Conservation (phyloP, 2,113 vertebrate genomes). For the Pyxicephalus adspersus region DNA sequence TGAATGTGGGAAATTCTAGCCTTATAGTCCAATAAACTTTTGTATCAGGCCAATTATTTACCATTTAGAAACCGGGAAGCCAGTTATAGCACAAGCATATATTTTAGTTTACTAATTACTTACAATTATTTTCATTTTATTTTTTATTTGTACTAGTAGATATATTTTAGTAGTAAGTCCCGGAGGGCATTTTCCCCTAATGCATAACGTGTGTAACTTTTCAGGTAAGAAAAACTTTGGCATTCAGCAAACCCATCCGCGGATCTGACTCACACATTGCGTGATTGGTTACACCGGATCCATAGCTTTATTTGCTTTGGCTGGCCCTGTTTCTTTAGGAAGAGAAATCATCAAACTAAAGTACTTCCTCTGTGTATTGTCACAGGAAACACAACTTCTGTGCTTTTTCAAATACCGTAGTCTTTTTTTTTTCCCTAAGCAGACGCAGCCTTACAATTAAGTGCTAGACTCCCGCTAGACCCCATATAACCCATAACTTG, state of each 20-base stretch:
- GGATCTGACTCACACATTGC: conserved; percentile 33
- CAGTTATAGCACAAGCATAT: conserved; percentile 4
- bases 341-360: conserved; percentile 80
- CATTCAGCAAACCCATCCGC: conserved; percentile 17
- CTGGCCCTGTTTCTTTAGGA: conserved; percentile 77
- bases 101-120: conserved; percentile 22
- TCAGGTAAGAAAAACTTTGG: conserved; percentile 14
- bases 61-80: conserved; percentile 6
- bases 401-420: conserved; percentile 75
- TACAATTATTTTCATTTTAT: conserved; percentile 9
- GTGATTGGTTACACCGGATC: conserved; percentile 70
- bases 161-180: conserved; percentile 39
- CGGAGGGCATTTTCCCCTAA: not conserved
- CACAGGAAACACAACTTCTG: conserved; percentile 81
- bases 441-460: conserved; percentile 26
- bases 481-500: not conserved
- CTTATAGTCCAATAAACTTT: not conserved
- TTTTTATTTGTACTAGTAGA: conserved; percentile 11
- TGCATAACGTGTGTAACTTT: conserved; percentile 14
- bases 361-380: conserved; percentile 84
- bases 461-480: not conserved
- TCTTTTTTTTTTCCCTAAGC: conserved; percentile 65
- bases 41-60: conserved; percentile 9
- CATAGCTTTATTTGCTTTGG: conserved; percentile 78
- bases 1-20: no score